Percentiles rank a stretch among this genome's conserved stretches.
Conservation (phyloP, 2,113 vertebrate species). For the Agelaius phoeniceus region DNA sequence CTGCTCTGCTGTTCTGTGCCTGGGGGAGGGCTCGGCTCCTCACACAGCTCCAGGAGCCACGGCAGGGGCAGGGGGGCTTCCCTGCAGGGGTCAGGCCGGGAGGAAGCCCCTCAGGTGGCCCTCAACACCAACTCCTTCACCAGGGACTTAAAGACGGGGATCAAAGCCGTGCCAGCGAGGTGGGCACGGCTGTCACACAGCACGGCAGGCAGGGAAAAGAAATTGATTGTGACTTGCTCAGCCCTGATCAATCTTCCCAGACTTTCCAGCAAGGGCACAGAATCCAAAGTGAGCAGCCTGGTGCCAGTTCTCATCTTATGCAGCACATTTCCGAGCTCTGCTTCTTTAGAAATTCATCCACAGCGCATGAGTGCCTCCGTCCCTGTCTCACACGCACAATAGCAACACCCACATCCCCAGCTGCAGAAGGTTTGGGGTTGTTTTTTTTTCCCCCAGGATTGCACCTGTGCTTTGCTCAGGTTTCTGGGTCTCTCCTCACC, state of each 20-base stretch:
- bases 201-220: not conserved
- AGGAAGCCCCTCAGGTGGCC: not conserved
- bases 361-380: not conserved
- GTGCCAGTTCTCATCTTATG: not conserved
- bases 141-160: not conserved
- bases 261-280: not conserved
- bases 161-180: not conserved
- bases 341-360: conserved; percentile 31
- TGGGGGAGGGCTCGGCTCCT: not conserved
- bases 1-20: not conserved
- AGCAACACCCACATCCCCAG: conserved; percentile 11
- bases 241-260: not conserved
- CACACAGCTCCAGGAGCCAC: not conserved
- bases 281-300: not conserved
- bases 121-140: not conserved
- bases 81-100: not conserved
- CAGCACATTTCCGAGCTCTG: not conserved
- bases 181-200: not conserved
- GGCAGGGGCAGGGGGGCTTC: not conserved
- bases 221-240: not conserved
- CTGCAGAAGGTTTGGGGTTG: not conserved
- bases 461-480: not conserved
- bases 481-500: not conserved
- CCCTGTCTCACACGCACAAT: not conserved
- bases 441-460: not conserved